Base-by-base conservation (phyloP, 2,113 vertebrate species). In the Emydocephalus ijimae region DNA sequence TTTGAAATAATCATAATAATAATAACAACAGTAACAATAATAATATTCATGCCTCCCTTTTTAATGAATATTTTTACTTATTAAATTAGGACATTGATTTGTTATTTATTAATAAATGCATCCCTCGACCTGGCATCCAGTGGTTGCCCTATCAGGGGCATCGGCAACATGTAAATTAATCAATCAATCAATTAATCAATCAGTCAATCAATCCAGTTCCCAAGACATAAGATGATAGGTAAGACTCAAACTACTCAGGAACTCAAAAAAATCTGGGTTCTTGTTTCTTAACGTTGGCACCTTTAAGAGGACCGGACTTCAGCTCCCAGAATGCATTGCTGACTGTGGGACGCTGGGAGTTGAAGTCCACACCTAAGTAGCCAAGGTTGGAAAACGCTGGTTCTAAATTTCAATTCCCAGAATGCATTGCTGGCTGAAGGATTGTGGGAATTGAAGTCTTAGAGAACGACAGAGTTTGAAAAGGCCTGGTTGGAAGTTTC, bases 1-100 rank as follows among this genome's bases (percentile, higher is more conserved):
- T 57, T 50, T 48, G 48, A 48, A 50, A 50, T 9, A 50, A 50
- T 9, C 1, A 50, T 9, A 50, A 50, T 0, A 9, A 50, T 1
- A 50, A 50, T 0, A 8, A 48, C 0, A 8, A 48, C 1, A 48
- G 8, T 8, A 8, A 8, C 0, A 48, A 48, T 48, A 48, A 5
- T 48, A 48, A 8, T 8, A 7, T 59, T 23, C 2, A 3, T 11
- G 23, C 0, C 57, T 61, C 10, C 57, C 9, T 64, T 12, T 64
- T 3, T 12, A 4, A 64, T 64, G 0, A 9, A 2, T 29, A 0
- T 29, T 29, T 12, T 29, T 3, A 4, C 29, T 64, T 4, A 11
- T 64, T 26, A 3, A 1, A 64, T 64, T 64, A 9, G 24, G 21
- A 8, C 8, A 64, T 5, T 1, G 4, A n/a, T 64, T 29, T 29